Conservation (phyloP, 2,113 vertebrate species). For the Probosciger aterrimus region DNA sequence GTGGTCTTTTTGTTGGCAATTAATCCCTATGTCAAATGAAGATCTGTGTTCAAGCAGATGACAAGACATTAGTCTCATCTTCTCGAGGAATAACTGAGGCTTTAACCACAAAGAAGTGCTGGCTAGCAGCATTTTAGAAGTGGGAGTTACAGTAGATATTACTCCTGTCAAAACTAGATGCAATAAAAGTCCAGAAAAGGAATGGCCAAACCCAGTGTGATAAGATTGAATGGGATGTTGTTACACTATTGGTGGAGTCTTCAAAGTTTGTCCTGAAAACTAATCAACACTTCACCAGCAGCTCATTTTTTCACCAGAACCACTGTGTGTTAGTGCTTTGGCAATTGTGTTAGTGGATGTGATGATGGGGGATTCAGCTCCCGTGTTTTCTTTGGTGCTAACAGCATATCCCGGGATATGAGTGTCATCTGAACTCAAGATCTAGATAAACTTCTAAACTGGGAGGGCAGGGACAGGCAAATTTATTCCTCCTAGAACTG, state of each 20-base stretch:
- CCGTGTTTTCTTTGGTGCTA: background rate
- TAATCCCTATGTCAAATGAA: background rate
- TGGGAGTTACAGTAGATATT: background rate
- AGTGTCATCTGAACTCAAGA: background rate
- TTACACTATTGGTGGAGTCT: background rate
- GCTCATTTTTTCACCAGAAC: background rate
- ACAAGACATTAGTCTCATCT: background rate
- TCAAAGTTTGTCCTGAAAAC: background rate
- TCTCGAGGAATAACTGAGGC: background rate
- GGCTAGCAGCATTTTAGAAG: background rate
- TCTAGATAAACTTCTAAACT: background rate
- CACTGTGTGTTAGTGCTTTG: background rate
- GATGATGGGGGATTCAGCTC: background rate
- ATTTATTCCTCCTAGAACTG: background rate
- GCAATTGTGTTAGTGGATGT: background rate
- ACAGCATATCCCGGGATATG: background rate
- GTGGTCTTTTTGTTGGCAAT: background rate
- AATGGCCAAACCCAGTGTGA: background rate
- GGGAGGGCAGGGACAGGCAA: background rate
- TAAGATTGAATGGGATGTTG: fast-evolving
- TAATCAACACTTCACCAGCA: background rate
- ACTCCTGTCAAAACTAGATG: background rate
- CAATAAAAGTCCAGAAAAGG: background rate
- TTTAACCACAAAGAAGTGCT: background rate
- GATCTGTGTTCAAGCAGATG: background rate